These are phyloP conservation scores for Lampropteryx suffumata DNA, from an alignment of 2,888 invertebrate genomes.

Conservation along the genomic window DNA sequence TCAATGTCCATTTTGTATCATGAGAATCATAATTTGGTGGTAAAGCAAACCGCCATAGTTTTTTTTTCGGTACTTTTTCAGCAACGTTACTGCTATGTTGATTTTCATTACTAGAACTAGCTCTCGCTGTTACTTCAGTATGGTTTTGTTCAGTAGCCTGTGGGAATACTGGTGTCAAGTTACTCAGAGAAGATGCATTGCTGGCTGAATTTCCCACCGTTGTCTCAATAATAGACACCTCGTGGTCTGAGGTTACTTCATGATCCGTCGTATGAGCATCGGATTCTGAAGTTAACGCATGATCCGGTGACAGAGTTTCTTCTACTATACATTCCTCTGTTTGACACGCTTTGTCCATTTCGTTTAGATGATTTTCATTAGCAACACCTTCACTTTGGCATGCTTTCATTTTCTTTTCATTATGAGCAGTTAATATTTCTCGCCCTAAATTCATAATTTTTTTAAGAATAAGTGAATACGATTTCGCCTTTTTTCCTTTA, in stretches of 20 bases:
- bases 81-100: neutral
- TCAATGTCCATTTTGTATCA: constrained; percentile 28
- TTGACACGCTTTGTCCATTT: constrained; percentile 2
- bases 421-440: neutral
- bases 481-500: neutral
- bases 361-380: neutral
- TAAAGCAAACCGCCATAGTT: neutral
- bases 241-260: neutral
- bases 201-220: neutral
- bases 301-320: neutral
- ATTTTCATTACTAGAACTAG: neutral
- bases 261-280: neutral
- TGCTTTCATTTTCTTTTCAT: neutral
- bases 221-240: neutral
- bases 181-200: neutral
- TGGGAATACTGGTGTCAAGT: neutral
- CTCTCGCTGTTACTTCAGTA: neutral
- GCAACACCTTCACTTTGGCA: neutral
- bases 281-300: neutral
- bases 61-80: neutral
- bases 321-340: neutral
- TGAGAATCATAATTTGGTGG: constrained; percentile 22
- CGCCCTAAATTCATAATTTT: neutral
- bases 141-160: neutral
- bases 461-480: neutral